A percentile compares a stretch with the other conserved stretches of the same genome.
Evolutionary conservation across 2,888 invertebrate species (phyloP).

Genomic region (Punctoribates punctum): DNA sequence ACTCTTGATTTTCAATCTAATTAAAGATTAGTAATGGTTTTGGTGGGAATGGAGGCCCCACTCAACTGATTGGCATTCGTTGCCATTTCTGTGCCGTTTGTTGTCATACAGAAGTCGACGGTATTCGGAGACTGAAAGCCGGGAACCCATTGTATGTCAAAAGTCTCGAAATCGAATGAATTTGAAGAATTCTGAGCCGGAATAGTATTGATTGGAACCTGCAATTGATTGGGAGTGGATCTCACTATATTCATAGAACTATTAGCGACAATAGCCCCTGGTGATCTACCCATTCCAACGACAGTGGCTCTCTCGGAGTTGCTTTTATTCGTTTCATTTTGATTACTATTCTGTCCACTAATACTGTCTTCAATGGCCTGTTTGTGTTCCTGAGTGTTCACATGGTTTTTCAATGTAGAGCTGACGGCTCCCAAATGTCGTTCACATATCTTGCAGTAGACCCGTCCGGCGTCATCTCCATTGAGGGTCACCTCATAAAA

Average conservation of each 20-base stretch:
- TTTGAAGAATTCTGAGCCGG: not conserved
- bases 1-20: too few species aligned
- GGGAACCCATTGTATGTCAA: conserved; percentile 19
- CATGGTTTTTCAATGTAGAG: conserved; percentile 42
- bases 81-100: too few species aligned
- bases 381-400: conserved; percentile 41
- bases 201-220: not conserved
- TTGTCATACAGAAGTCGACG: not conserved
- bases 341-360: not conserved
- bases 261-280: too few species aligned
- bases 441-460: conserved; percentile 40
- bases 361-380: conserved; percentile 40
- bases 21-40: too few species aligned
- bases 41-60: too few species aligned
- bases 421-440: conserved; percentile 41
- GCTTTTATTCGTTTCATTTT: not conserved
- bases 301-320: not conserved
- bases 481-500: conserved; percentile 34
- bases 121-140: conserved; percentile 1
- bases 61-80: too few species aligned
- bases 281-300: too few species aligned
- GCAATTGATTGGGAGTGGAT: not conserved
- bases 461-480: conserved; percentile 39
- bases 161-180: not conserved
- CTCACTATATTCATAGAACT: too few species aligned